Conservation (phyloP, 2,888 invertebrate species). For the Lasius platythorax region DNA sequence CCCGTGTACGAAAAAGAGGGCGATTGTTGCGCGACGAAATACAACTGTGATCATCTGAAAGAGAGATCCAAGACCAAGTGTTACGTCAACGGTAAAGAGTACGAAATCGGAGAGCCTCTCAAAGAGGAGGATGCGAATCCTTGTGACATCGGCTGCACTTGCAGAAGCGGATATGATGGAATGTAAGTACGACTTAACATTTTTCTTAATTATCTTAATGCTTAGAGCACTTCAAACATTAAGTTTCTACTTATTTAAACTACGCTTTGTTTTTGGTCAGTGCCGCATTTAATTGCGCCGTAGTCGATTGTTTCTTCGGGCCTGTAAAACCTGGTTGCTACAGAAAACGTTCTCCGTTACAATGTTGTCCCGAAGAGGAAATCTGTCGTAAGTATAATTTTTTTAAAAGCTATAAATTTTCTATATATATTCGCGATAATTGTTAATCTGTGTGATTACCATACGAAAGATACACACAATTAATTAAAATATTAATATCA, state of each 20-base stretch:
- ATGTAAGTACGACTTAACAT: conserved; percentile 66
- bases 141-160: conserved; percentile 77
- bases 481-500: not conserved
- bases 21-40: conserved; percentile 77
- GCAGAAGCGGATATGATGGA: not conserved
- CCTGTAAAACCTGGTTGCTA: conserved; percentile 69
- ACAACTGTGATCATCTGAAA: conserved; percentile 77
- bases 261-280: conserved; percentile 60
- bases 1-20: conserved; percentile 73
- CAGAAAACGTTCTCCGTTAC: not conserved
- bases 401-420: not conserved
- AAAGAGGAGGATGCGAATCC: conserved; percentile 74
- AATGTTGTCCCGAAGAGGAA: conserved; percentile 72
- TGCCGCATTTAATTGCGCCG: conserved; percentile 74
- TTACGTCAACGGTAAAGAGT: conserved; percentile 75
- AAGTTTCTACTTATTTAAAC: not conserved
- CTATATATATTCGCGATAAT: not conserved
- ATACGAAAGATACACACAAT: not conserved
- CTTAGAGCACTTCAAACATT: not conserved
- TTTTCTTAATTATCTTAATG: not conserved
- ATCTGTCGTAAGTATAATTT: conserved; percentile 77
- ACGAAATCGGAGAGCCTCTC: conserved; percentile 73
- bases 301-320: conserved; percentile 70
- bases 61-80: conserved; percentile 74
- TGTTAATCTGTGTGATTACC: not conserved